Conservation (phyloP, 2,113 vertebrate genomes). For the Gadus macrocephalus region DNA sequence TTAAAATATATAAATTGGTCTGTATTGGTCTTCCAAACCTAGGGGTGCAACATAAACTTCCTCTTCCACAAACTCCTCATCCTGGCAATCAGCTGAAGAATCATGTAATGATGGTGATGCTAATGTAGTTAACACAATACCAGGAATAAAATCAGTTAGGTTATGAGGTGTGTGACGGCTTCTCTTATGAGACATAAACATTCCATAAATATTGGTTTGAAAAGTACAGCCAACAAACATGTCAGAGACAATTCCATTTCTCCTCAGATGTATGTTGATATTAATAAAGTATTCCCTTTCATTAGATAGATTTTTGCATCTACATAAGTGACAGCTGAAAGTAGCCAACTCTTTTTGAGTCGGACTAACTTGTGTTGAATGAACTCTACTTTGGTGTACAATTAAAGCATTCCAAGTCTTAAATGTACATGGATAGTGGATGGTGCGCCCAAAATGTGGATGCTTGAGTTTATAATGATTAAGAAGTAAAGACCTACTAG, state of each 20-base stretch:
- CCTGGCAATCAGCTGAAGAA: not conserved
- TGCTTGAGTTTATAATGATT: no score
- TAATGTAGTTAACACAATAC: not conserved
- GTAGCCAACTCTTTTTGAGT: no score
- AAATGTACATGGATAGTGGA: no score
- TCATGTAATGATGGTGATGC: not conserved
- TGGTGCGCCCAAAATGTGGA: no score
- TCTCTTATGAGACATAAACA: conserved; percentile 18
- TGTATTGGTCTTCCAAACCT: not conserved
- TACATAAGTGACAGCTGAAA: no score
- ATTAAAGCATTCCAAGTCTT: no score
- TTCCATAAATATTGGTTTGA: conserved; percentile 13
- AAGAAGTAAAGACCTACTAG: no score
- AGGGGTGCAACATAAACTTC: not conserved
- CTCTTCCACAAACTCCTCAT: not conserved
- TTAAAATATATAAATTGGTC: not conserved
- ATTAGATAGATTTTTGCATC: no score
- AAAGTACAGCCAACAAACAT: conserved; percentile 33
- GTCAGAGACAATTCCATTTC: conserved; percentile 23
- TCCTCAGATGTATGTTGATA: conserved; percentile 10
- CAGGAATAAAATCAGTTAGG: not conserved
- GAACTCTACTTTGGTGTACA: no score
- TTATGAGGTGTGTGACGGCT: no score
- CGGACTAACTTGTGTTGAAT: no score
- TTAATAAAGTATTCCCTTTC: no score